phyloP scores from a whole-genome alignment of 2,113 vertebrate species.

The Stercorarius parasiticus region DNA sequence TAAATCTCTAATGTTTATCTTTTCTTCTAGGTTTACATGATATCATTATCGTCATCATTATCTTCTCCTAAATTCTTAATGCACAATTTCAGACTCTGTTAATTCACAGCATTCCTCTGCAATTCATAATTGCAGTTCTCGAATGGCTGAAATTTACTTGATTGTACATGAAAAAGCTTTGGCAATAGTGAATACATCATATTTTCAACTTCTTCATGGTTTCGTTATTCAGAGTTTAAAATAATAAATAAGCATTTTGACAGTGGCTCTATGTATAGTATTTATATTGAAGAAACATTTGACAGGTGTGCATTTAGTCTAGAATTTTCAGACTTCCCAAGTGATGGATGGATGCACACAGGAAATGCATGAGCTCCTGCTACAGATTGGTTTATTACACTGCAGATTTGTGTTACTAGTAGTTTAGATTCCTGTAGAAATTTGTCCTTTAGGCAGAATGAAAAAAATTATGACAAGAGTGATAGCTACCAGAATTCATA shows the following conservation, averaged over 20 bases:
- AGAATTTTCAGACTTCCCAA: background rate
- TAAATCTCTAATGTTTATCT: background rate
- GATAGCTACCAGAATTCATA: background rate
- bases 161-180: background rate
- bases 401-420: background rate
- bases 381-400: background rate
- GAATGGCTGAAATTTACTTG: background rate
- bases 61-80: background rate
- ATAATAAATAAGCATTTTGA: background rate
- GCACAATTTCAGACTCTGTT: background rate
- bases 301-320: background rate
- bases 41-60: background rate
- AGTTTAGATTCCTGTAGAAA: background rate
- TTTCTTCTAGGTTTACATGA: background rate
- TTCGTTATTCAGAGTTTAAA: background rate
- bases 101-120: background rate
- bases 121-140: background rate
- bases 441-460: background rate
- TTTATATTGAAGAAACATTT: background rate
- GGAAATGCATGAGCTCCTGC: background rate
- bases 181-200: background rate
- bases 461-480: background rate
- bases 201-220: background rate
- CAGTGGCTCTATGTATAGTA: background rate
- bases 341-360: background rate